A percentile compares a stretch with the other conserved stretches of the same genome.
Evolutionary conservation across 2,113 vertebrate genomes (phyloP).

Genomic region (Etheostoma spectabile): DNA sequence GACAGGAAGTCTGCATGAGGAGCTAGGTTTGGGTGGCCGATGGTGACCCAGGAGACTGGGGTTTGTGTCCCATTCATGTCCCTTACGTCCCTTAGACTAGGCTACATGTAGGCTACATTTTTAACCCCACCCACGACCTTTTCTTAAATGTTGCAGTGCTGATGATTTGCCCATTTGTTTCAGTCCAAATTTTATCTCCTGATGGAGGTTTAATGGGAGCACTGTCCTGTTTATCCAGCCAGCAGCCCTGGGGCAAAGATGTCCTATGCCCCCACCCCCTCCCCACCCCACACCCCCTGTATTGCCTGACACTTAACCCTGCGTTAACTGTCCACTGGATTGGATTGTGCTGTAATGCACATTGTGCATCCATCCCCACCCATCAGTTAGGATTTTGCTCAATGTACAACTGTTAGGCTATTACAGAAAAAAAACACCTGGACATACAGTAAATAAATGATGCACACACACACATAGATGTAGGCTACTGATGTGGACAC

Average conservation of each 20-base stretch:
- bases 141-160: neutral
- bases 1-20: too few relatives aligned
- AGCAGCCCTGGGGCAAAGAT: conserved; percentile 45
- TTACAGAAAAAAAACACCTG: neutral
- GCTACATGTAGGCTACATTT: too few relatives aligned
- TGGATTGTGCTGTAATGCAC: conserved; percentile 48
- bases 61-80: too few relatives aligned
- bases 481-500: neutral
- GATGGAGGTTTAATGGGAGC: conserved; percentile 66
- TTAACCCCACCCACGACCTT: too few relatives aligned
- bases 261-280: neutral
- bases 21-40: too few relatives aligned
- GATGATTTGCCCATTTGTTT: conserved; percentile 53
- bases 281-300: neutral
- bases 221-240: conserved; percentile 55
- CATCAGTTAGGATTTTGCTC: conserved; percentile 22
- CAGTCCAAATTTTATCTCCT: conserved; percentile 59
- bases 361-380: conserved; percentile 13
- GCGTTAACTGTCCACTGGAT: conserved; percentile 43
- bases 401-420: conserved; percentile 5
- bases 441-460: too few relatives aligned
- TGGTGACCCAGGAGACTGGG: too few relatives aligned
- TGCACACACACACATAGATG: too few relatives aligned
- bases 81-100: too few relatives aligned
- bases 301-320: conserved; percentile 60